Evolutionary conservation across 2,888 invertebrate species (phyloP).

Genomic region (Oscheius sp.): DNA sequence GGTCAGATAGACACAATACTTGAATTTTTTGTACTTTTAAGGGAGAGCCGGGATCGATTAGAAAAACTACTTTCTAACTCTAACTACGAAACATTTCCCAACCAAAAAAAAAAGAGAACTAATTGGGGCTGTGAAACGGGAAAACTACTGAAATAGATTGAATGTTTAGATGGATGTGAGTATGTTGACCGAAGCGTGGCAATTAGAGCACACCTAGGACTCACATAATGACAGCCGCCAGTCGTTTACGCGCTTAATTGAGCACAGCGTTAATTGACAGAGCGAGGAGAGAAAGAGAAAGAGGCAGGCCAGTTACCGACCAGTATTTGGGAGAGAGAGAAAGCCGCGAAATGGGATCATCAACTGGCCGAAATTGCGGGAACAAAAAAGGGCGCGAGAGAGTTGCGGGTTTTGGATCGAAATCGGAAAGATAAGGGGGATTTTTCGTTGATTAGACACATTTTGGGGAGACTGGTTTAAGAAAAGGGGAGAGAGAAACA

Average conservation of each 20-base stretch:
- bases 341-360: no score
- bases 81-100: no score
- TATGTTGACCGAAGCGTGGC: neutral
- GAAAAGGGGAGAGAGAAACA: neutral
- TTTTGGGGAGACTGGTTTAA: neutral
- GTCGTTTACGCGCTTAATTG: constrained; percentile 35
- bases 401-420: no score
- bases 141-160: no score
- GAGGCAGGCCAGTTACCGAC: no score
- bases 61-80: no score
- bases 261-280: constrained; percentile 23
- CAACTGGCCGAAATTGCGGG: constrained; percentile 1
- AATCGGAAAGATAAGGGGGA: constrained; percentile 1
- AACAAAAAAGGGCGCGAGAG: neutral
- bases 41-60: no score
- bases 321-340: neutral
- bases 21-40: no score
- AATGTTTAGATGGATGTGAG: no score
- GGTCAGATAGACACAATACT: no score
- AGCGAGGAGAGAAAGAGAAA: neutral
- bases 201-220: constrained; percentile 29
- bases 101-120: neutral
- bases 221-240: constrained; percentile 30
- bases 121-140: neutral
- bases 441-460: no score